A percentile compares a stretch with the other conserved stretches of the same genome.
Evolutionary conservation across 1,140 invertebrate species (phyloP).

Genomic region (Drosophila guanche): DNA sequence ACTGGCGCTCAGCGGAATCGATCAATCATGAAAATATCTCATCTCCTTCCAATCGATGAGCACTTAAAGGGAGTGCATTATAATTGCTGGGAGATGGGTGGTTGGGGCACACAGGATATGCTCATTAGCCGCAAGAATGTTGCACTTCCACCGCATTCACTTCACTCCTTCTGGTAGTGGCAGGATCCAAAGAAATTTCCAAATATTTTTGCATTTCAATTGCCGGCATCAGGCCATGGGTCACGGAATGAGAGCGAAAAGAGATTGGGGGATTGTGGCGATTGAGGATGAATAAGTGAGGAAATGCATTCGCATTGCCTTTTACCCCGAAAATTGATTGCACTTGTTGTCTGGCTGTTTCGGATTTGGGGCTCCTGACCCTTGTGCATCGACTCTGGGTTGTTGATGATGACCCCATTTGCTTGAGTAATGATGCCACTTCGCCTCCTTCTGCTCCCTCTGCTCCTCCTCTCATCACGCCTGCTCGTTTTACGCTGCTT

Average conservation of each 20-base stretch:
- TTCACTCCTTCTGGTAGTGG: too few relatives aligned
- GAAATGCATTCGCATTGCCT: slow-evolving; percentile 25
- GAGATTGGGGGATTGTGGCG: slow-evolving; percentile 4
- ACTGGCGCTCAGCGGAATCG: too few relatives aligned
- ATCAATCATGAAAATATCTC: too few relatives aligned
- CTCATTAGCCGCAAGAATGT: too few relatives aligned
- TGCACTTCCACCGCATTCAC: too few relatives aligned
- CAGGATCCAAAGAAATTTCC: slow-evolving; percentile 54
- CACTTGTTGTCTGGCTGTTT: slow-evolving; percentile 60
- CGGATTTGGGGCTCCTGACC: not conserved
- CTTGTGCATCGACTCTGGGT: slow-evolving; percentile 23
- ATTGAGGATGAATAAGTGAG: slow-evolving; percentile 4
- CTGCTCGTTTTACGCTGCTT: slow-evolving; percentile 21
- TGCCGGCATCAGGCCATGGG: slow-evolving; percentile 60
- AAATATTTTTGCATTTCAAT: slow-evolving; percentile 80
- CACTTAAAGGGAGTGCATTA: too few relatives aligned
- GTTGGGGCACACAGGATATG: too few relatives aligned
- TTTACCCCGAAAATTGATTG: slow-evolving; percentile 66
- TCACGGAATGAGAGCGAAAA: slow-evolving; percentile 16
- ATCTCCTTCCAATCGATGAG: too few relatives aligned
- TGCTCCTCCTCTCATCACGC: slow-evolving; percentile 7
- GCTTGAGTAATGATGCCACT: slow-evolving; percentile 79
- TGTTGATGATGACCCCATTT: slow-evolving; percentile 75
- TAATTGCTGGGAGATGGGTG: too few relatives aligned
- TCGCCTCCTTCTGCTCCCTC: not conserved